These are phyloP conservation scores for Anagyrus pseudococci DNA, from an alignment of 2,888 invertebrate species.

Conservation along the genomic window DNA sequence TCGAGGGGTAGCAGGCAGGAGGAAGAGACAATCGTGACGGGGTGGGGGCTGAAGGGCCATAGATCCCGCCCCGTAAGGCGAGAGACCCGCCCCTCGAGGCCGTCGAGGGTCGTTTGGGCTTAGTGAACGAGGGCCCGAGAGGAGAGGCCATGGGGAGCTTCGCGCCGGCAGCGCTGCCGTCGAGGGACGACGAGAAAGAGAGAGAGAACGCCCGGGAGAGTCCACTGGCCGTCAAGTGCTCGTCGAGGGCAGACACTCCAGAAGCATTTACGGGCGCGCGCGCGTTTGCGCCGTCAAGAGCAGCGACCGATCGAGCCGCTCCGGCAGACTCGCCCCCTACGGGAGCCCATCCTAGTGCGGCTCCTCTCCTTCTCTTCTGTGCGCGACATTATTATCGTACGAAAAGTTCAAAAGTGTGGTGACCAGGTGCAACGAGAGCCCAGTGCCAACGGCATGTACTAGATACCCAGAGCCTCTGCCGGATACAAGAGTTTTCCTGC, in stretches of 20 bases:
- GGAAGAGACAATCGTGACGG: neutral
- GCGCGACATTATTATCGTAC: too few relatives aligned
- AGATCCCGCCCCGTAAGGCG: too few relatives aligned
- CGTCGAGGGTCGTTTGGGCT: too few relatives aligned
- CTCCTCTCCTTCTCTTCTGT: neutral
- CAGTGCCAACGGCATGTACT: too few relatives aligned
- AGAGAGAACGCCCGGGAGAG: constrained; percentile 49
- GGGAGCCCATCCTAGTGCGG: constrained; percentile 1
- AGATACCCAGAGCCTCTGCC: too few relatives aligned
- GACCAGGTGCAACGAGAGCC: too few relatives aligned
- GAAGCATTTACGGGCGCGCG: neutral
- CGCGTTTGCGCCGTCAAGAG: neutral
- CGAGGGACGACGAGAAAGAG: constrained; percentile 51
- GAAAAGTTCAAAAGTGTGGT: neutral
- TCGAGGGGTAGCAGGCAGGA: neutral
- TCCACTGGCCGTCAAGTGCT: constrained; percentile 60
- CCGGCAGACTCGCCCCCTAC: too few relatives aligned
- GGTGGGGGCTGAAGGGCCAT: neutral
- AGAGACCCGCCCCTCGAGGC: too few relatives aligned
- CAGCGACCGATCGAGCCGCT: constrained; percentile 13
- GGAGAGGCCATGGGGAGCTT: too few relatives aligned
- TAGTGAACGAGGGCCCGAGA: too few relatives aligned
- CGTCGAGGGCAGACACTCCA: constrained; percentile 58
- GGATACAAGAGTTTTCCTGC: too few relatives aligned
- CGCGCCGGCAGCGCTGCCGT: constrained; percentile 49